These are phyloP conservation scores for Poeciliopsis turneri DNA, from an alignment of 2,797 vertebrate genomes.

Conservation along the genomic window DNA sequence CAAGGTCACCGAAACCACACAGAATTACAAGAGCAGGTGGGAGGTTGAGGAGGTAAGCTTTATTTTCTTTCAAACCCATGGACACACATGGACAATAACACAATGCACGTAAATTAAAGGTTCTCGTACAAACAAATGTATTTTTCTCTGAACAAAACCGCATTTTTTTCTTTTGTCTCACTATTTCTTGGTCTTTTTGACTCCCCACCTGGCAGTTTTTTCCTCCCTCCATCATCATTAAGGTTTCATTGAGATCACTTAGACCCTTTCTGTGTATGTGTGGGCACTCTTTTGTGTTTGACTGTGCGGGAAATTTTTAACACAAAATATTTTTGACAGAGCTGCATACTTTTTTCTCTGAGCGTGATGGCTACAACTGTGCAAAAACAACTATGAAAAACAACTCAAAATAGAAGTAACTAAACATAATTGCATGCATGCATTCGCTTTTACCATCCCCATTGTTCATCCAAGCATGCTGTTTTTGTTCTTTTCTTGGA, in stretches of 20 bases:
- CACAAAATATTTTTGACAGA: slow-evolving; percentile 20
- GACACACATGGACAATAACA: slow-evolving; percentile 32
- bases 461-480: slow-evolving; percentile 15
- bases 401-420: neutral
- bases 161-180: neutral
- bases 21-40: slow-evolving; percentile 60
- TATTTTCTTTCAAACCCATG: slow-evolving; percentile 9
- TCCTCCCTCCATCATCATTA: slow-evolving; percentile 47
- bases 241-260: slow-evolving; percentile 46
- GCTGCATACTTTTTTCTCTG: slow-evolving; percentile 19
- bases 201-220: slow-evolving; percentile 31
- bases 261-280: slow-evolving; percentile 1
- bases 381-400: slow-evolving; percentile 11
- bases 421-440: slow-evolving; percentile 15
- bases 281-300: slow-evolving; percentile 39
- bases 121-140: neutral
- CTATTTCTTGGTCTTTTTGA: neutral
- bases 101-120: slow-evolving; percentile 8
- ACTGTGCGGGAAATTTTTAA: slow-evolving; percentile 46
- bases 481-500: slow-evolving; percentile 52
- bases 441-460: slow-evolving; percentile 10
- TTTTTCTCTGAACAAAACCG: slow-evolving; percentile 4
- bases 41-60: slow-evolving; percentile 25
- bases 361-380: slow-evolving; percentile 17
- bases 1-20: slow-evolving; percentile 57